A percentile compares a stretch with the other conserved stretches of the same genome.
Conservation (phyloP, 2,113 vertebrate genomes). For the Dipodomys spectabilis region DNA sequence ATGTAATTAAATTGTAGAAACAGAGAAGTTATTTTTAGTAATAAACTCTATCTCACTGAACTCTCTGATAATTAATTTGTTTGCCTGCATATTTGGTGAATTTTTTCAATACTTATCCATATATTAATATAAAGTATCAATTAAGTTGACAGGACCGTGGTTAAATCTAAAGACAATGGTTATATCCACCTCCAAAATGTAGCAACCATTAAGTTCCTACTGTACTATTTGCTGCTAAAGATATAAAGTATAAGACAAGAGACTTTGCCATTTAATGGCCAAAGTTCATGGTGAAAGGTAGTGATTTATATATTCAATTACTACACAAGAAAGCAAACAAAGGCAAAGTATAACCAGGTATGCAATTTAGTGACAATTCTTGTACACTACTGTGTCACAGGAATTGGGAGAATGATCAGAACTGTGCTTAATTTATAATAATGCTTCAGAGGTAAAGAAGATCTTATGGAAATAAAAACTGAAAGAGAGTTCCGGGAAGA, state of each 20-base stretch:
- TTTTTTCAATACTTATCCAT: neutral
- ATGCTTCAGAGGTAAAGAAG: slow-evolving; percentile 9
- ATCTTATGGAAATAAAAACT: slow-evolving; percentile 20
- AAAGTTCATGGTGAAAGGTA: neutral
- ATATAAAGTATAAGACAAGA: neutral
- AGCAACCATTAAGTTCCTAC: neutral
- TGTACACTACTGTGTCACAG: neutral
- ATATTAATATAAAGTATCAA: neutral
- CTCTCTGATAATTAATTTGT: neutral
- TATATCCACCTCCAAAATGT: neutral
- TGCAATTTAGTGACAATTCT: neutral
- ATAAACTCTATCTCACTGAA: neutral
- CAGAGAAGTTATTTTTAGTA: slow-evolving; percentile 17
- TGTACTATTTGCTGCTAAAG: neutral
- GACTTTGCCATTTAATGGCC: neutral
- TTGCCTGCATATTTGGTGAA: neutral
- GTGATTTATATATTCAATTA: neutral
- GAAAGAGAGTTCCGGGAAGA: too few species aligned
- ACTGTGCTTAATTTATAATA: slow-evolving; percentile 22
- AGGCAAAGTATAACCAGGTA: neutral
- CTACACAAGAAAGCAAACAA: slow-evolving; percentile 29
- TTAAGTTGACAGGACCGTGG: neutral
- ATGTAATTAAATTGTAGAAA: slow-evolving; percentile 13
- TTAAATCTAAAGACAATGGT: neutral
- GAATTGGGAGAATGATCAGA: neutral